Percentiles rank a stretch among this genome's conserved stretches.
Evolutionary conservation across 1,140 invertebrate genomes (phyloP).

Genomic region (Probaryconus sp.): DNA sequence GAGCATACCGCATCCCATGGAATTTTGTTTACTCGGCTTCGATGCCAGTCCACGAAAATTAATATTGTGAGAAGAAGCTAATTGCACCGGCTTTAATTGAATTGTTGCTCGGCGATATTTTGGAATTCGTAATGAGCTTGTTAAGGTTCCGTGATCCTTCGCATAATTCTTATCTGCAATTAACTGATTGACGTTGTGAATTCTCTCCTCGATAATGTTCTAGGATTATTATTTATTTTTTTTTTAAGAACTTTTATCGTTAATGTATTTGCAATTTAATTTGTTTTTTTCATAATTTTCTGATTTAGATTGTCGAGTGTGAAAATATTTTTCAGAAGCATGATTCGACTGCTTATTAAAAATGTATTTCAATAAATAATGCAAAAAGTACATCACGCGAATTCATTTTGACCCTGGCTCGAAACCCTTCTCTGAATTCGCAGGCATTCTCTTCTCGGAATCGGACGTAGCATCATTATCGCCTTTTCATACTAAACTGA

Average conservation of each 20-base stretch:
- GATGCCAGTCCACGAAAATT: constrained; percentile 35
- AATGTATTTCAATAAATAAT: constrained; percentile 27
- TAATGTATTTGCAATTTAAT: no score
- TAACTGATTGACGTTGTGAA: no score
- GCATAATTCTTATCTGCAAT: no score
- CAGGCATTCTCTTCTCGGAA: constrained; percentile 40
- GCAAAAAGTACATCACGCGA: constrained; percentile 23
- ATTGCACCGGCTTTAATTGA: constrained; percentile 18
- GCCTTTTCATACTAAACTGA: constrained; percentile 19
- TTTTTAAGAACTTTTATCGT: no score
- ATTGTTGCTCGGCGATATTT: constrained; percentile 5
- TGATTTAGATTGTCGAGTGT: no score
- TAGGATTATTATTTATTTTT: no score
- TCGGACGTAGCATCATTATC: constrained; percentile 46
- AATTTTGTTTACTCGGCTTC: constrained; percentile 51
- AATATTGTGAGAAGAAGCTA: constrained; percentile 41
- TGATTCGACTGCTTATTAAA: constrained; percentile 15
- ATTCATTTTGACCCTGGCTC: constrained; percentile 24
- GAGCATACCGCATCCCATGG: constrained; percentile 6
- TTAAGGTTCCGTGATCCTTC: no score
- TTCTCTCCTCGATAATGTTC: no score
- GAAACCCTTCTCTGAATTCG: constrained; percentile 26
- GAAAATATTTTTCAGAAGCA: no score
- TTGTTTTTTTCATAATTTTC: no score
- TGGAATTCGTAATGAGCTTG: no score